A percentile compares a stretch with the other conserved stretches of the same genome.
phyloP scores from a whole-genome alignment of 1,140 invertebrate species.

The Meloidogyne floridensis region DNA sequence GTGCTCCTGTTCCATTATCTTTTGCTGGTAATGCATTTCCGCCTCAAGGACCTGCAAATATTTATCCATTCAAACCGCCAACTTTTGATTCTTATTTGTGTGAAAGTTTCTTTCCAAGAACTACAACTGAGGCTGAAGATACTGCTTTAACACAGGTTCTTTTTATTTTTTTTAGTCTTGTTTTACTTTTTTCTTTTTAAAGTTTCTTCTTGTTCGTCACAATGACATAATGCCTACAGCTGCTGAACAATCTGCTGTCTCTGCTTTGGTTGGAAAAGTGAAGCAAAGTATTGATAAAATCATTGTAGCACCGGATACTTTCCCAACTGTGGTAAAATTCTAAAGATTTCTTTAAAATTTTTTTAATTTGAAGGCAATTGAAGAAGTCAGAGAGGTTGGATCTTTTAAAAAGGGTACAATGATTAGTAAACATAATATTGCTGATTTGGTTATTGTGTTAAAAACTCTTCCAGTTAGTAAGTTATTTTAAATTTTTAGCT shows the following conservation, averaged over 20 bases:
- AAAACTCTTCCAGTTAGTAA: slow-evolving; percentile 88
- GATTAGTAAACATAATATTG: slow-evolving; percentile 88
- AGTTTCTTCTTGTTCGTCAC: slow-evolving; percentile 38
- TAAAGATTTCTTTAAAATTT: slow-evolving; percentile 29
- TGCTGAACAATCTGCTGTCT: slow-evolving; percentile 47
- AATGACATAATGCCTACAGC: slow-evolving; percentile 43
- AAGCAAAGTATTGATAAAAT: slow-evolving; percentile 51
- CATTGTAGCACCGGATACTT: slow-evolving; percentile 43
- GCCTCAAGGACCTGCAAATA: slow-evolving; percentile 1
- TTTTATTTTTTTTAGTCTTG: not conserved
- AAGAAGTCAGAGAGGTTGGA: slow-evolving; percentile 69
- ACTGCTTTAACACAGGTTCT: slow-evolving; percentile 39
- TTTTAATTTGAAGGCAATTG: slow-evolving; percentile 43
- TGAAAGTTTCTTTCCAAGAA: slow-evolving; percentile 45
- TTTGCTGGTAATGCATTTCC: not conserved
- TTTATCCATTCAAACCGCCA: slow-evolving; percentile 41
- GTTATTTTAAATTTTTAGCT: slow-evolving; percentile 26
- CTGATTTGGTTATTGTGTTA: slow-evolving; percentile 95
- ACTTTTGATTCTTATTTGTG: slow-evolving; percentile 49
- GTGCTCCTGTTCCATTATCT: slow-evolving; percentile 1
- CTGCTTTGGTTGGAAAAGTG: slow-evolving; percentile 40
- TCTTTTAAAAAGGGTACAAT: slow-evolving; percentile 98
- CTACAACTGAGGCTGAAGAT: slow-evolving; percentile 42
- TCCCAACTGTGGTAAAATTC: slow-evolving; percentile 46
- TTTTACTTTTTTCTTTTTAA: slow-evolving; percentile 24